Base-by-base conservation (phyloP, 2,113 vertebrate species). In the Todiramphus chloris region DNA sequence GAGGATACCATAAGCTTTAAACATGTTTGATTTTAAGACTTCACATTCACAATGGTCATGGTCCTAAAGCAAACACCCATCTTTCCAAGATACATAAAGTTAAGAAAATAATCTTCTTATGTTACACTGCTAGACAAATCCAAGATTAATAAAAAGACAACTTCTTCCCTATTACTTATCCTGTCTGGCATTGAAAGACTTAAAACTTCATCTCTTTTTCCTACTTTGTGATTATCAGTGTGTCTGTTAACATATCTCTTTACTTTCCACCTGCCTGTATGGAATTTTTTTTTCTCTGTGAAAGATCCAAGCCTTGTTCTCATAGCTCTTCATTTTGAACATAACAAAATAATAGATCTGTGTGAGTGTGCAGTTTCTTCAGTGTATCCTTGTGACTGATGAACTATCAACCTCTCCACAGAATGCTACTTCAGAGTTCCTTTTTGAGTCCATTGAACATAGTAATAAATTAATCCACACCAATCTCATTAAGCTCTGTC, bases 141-240 rank as follows among this genome's bases (percentile, higher is more conserved):
- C 14, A 73, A 37, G 9, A 25, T 48, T 60, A 78, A 33, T 23
- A 80, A 85, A 81, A 62, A 66, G 5, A 30, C 17, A 77, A 58
- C 4, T 25, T 5, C 60, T 37, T 73, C 8, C 9, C 10, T 60
- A 76, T 48, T 66, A 5, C 4, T 24, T 1, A 24, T 9, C 2
- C 8, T n/a, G 13, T 37, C 1, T 0, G 1, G 37, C 92, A 62
- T 4, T 3, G 2, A 64, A 62, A 75, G 18, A 44, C 11, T 25
- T 70, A 28, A 59, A 70, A 10, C 30, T 41, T 27, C 1, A 1
- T 4, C 12, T 77, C 13, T 70, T 88, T 84, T 70, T 55, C 46
- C 58, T 48, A 39, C 5, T 10, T 9, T 91, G 28, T 53, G 75
- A n/a, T 72, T 53, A 33, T 56, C 35, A 56, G 3, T 30, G 48